These are phyloP conservation scores for Acipenser oxyrinchus DNA, from an alignment of 2,797 vertebrate genomes.

Conservation along the genomic window DNA sequence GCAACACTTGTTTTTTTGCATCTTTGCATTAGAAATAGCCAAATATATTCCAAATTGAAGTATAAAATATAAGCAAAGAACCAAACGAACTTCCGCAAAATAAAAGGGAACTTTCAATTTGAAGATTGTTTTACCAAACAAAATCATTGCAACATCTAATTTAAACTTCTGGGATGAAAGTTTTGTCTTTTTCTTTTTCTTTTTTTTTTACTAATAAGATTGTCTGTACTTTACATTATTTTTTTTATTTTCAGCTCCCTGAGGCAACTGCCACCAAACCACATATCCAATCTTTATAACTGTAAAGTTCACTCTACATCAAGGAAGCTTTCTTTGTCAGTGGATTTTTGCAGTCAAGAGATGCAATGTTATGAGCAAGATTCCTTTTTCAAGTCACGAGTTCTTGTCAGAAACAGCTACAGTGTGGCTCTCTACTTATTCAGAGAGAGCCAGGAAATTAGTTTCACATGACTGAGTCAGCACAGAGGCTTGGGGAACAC, in stretches of 20 bases:
- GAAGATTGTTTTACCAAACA: too few species aligned
- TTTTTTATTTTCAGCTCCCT: background rate
- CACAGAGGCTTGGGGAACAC: slow-evolving; percentile 42
- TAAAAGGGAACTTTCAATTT: too few species aligned
- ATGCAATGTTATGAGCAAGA: slow-evolving; percentile 66
- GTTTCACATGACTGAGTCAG: slow-evolving; percentile 62
- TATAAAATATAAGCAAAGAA: too few species aligned
- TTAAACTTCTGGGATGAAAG: background rate
- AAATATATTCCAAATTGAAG: too few species aligned
- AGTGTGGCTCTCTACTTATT: slow-evolving; percentile 65
- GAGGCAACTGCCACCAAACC: slow-evolving; percentile 7
- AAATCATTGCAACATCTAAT: too few species aligned
- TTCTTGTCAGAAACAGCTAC: slow-evolving; percentile 63
- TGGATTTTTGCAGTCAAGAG: slow-evolving; percentile 66
- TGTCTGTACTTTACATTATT: background rate
- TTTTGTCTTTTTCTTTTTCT: background rate
- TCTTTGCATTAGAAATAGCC: too few species aligned
- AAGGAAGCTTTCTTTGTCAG: slow-evolving; percentile 52
- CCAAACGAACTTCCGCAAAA: too few species aligned
- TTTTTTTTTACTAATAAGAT: background rate
- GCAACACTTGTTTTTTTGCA: too few species aligned
- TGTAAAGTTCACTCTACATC: slow-evolving; percentile 28
- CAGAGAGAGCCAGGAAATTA: slow-evolving; percentile 68
- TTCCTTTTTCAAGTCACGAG: slow-evolving; percentile 63
- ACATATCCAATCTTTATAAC: slow-evolving; percentile 17